A percentile compares a stretch with the other conserved stretches of the same genome.
phyloP scores from a whole-genome alignment of 1,140 invertebrate species.

The Drosophila tropicalis region DNA sequence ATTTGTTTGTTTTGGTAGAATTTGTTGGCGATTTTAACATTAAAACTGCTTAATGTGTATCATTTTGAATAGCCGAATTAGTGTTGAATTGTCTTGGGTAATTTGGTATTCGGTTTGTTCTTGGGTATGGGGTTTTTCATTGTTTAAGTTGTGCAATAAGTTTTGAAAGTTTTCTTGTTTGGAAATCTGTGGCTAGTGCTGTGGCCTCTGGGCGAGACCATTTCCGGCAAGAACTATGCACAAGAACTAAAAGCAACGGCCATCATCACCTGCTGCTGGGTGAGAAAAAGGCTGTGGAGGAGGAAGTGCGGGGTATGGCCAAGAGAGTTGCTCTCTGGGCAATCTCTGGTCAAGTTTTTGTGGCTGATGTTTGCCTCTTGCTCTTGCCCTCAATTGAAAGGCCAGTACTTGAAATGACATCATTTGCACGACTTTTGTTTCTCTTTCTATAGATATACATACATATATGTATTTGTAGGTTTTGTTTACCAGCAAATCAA shows the following conservation, averaged over 20 bases:
- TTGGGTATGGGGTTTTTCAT: background rate
- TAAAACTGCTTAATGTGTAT: background rate
- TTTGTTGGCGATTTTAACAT: too few species aligned
- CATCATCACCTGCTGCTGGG: conserved; percentile 30
- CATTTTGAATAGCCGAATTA: background rate
- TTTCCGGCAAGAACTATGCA: conserved; percentile 45
- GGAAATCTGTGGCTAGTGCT: conserved; percentile 22
- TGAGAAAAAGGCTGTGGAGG: too few species aligned
- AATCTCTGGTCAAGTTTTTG: conserved; percentile 26
- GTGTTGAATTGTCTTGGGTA: background rate
- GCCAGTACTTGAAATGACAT: conserved; percentile 69
- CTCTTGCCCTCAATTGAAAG: conserved; percentile 61
- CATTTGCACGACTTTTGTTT: conserved; percentile 66
- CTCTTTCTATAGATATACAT: conserved; percentile 8
- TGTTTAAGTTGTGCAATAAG: conserved; percentile 47
- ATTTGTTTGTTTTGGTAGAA: too few species aligned
- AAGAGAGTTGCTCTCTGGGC: conserved; percentile 8
- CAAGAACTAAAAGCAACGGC: conserved; percentile 23
- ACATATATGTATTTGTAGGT: conserved; percentile 31
- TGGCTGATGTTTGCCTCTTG: conserved; percentile 10
- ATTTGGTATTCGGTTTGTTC: background rate
- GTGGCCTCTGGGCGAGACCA: conserved; percentile 34
- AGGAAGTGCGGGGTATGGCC: background rate
- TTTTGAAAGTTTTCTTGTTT: conserved; percentile 33
- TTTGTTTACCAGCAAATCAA: conserved; percentile 61